Percentiles rank a stretch among this genome's conserved stretches.
phyloP scores from a whole-genome alignment of 2,113 vertebrate genomes.

The Syrmaticus mikado region DNA sequence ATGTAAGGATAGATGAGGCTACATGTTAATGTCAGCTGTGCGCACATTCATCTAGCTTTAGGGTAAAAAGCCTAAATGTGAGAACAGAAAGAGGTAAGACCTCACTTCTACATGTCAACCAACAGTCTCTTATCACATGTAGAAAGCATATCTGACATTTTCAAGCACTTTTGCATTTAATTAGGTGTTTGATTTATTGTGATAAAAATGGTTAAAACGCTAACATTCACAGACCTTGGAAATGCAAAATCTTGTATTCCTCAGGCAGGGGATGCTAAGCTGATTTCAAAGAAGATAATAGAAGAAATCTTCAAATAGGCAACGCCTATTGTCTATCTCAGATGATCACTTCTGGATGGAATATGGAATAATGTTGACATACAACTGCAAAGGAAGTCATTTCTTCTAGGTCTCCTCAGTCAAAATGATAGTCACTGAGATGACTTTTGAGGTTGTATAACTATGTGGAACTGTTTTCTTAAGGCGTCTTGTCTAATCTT shows the following conservation, averaged over 20 bases:
- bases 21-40: neutral
- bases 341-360: neutral
- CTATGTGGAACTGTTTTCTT: neutral
- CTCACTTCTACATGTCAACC: neutral
- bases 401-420: neutral
- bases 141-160: neutral
- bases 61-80: neutral
- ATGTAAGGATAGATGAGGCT: neutral
- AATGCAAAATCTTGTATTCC: conserved; percentile 2
- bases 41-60: neutral
- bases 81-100: conserved; percentile 9
- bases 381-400: neutral
- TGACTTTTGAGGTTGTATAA: neutral
- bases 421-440: neutral
- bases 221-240: neutral
- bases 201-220: conserved; percentile 3
- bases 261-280: neutral
- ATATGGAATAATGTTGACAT: neutral
- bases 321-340: neutral
- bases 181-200: neutral
- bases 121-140: neutral
- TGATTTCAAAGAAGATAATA: neutral
- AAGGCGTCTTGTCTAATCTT: neutral
- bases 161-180: neutral
- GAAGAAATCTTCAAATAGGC: neutral